Conservation (phyloP, 2,797 vertebrate genomes). For the Zenarchopterus dispar region DNA sequence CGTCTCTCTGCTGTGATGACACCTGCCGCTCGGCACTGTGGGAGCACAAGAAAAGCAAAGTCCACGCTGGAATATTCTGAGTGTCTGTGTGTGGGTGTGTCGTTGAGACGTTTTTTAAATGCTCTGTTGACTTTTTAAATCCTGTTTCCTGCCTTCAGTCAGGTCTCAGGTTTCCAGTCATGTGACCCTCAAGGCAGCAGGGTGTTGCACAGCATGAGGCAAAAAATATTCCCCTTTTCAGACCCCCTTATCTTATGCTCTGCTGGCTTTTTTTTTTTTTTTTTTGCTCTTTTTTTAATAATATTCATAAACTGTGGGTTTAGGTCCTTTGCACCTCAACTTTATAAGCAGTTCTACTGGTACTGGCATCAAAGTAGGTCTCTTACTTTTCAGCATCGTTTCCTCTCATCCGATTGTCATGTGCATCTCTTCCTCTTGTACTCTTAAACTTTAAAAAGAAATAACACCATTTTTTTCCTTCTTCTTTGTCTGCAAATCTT, state of each 20-base stretch:
- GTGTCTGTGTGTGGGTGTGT: conserved; percentile 20
- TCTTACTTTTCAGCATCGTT: conserved; percentile 18
- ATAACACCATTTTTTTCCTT: conserved; percentile 3
- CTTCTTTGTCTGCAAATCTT: conserved; percentile 11
- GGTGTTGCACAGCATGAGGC: conserved; percentile 45
- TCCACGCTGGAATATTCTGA: conserved; percentile 48
- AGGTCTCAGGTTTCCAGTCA: conserved; percentile 39
- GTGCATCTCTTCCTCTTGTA: conserved; percentile 26
- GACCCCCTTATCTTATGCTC: conserved; percentile 28
- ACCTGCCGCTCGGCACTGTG: conserved; percentile 58
- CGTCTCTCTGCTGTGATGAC: conserved; percentile 53
- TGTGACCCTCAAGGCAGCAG: conserved; percentile 35
- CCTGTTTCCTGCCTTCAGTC: conserved; percentile 39
- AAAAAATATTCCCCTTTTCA: conserved; percentile 20
- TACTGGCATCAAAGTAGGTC: conserved; percentile 23
- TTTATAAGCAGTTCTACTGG: conserved; percentile 24
- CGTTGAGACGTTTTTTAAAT: conserved; percentile 45
- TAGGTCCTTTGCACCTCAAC: conserved; percentile 15
- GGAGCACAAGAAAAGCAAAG: conserved; percentile 63
- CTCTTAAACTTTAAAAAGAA: conserved; percentile 29
- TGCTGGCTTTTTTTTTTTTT: conserved; percentile 24
- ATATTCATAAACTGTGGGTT: conserved; percentile 31
- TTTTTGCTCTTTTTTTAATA: too few species aligned
- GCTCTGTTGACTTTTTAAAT: conserved; percentile 42
- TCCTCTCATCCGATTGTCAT: conserved; percentile 37